Base-by-base conservation (phyloP, 2,113 vertebrate genomes). In the Argyrosomus japonicus region DNA sequence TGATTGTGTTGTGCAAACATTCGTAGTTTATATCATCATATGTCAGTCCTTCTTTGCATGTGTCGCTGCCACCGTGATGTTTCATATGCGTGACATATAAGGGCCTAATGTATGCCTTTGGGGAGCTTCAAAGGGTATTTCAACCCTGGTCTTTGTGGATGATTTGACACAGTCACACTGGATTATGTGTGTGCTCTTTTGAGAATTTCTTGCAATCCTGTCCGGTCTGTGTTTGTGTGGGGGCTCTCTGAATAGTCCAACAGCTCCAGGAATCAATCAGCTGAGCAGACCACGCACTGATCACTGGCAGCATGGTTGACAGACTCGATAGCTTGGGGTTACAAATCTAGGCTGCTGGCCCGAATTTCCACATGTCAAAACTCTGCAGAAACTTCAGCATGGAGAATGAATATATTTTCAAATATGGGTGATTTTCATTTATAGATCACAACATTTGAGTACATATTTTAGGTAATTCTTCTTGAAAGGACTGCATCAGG, bases 91-190 rank as follows among this genome's bases (percentile, higher is more conserved):
- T 87, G 86, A 75, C 83, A 74, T 84, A 81, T 72, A 77, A 48
- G 51, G 32, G 29, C n/a, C 77, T 87, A 75, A 90, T 85, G 21
- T 79, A 29, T 40, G 75, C 82, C 82, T 87, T 75, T 79, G 72
- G 84, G 84, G 53, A 74, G 63, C 85, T 86, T 85, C 50, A 90
- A 85, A 87, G 75, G 76, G 60, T 79, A 77, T 86, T 84, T 88
- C 71, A 81, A 17, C 51, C n/a, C 23, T 18, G 77, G 23, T 80
- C 51, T 78, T 77, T 86, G 76, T 73, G 81, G 81, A 71, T 79
- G 81, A 73, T 88, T 86, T 64, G 53, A 75, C 54, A 57, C 58
- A 76, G 74, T 79, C 83, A 67, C 18, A 7, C 29, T 69, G 25
- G 23, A 91, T 81, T 74, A 82, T 11, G 15, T 43, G 68, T 58